Evolutionary conservation across 1,140 invertebrate genomes (phyloP).

Genomic region (Camponotus floridanus): DNA sequence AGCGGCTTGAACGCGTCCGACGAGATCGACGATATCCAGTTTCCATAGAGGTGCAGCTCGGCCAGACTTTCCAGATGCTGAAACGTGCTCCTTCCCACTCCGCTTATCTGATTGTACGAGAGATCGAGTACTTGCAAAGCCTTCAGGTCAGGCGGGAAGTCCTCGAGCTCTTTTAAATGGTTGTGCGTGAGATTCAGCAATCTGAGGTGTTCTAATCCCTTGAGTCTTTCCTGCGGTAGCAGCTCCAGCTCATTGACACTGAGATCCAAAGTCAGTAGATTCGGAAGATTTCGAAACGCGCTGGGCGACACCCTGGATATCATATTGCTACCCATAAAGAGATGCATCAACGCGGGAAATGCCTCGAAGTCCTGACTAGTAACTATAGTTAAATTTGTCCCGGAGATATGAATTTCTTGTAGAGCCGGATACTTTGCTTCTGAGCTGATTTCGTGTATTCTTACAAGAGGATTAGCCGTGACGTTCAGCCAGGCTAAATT

Average conservation of each 20-base stretch:
- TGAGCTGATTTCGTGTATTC: slow-evolving; percentile 89
- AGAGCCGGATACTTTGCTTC: slow-evolving; percentile 89
- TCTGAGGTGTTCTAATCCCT: slow-evolving; percentile 91
- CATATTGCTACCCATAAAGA: slow-evolving; percentile 91
- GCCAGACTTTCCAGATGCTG: slow-evolving; percentile 90
- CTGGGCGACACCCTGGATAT: slow-evolving; percentile 94
- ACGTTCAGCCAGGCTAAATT: slow-evolving; percentile 92
- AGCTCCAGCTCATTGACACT: slow-evolving; percentile 94
- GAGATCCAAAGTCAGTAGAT: slow-evolving; percentile 92
- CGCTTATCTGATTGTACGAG: slow-evolving; percentile 93
- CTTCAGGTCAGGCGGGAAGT: slow-evolving; percentile 92
- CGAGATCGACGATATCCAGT: slow-evolving; percentile 92
- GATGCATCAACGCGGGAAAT: slow-evolving; percentile 91
- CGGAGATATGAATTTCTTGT: slow-evolving; percentile 93
- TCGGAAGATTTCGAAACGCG: slow-evolving; percentile 92
- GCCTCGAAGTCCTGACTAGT: slow-evolving; percentile 95
- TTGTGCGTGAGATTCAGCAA: slow-evolving; percentile 94
- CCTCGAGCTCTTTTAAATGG: slow-evolving; percentile 92
- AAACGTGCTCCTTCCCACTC: slow-evolving; percentile 91
- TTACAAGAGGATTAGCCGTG: slow-evolving; percentile 92
- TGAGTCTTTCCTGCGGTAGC: slow-evolving; percentile 93
- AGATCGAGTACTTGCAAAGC: slow-evolving; percentile 93
- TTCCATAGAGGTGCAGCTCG: slow-evolving; percentile 92
- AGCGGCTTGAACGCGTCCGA: slow-evolving; percentile 92
- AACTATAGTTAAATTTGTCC: slow-evolving; percentile 94